Evolutionary conservation across 2,113 vertebrate genomes (phyloP).

Genomic region (Heterotis niloticus): DNA sequence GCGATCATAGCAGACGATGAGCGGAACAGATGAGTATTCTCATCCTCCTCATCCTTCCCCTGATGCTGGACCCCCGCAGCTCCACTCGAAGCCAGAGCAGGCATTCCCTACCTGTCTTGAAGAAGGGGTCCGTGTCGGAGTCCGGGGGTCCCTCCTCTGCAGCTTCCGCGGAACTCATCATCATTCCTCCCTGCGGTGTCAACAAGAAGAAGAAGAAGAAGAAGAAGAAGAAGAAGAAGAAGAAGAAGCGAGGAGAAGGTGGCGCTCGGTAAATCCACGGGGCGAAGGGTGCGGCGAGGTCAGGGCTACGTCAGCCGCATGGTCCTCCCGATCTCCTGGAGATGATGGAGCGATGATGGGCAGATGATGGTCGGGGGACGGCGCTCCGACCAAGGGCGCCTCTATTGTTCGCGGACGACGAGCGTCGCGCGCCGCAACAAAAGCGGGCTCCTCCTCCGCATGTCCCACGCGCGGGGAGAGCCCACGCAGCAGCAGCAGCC

Average conservation of each 20-base stretch:
- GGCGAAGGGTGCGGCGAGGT: conserved; percentile 30
- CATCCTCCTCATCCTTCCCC: too few species aligned
- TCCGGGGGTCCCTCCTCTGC: conserved; percentile 76
- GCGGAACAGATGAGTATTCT: too few species aligned
- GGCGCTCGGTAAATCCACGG: conserved; percentile 33
- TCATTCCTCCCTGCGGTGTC: conserved; percentile 50
- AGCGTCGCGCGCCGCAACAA: conserved; percentile 27
- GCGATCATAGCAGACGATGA: too few species aligned
- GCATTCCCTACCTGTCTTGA: conserved; percentile 73
- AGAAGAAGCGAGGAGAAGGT: not conserved
- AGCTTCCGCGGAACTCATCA: conserved; percentile 80
- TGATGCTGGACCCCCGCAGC: not conserved
- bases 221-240: too few species aligned
- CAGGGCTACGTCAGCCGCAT: conserved; percentile 43
- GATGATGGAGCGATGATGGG: conserved; percentile 28
- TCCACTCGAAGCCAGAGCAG: not conserved
- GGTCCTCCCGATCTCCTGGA: conserved; percentile 29
- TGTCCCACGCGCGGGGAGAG: conserved; percentile 20
- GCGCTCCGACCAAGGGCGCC: conserved; percentile 38
- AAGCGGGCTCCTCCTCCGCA: conserved; percentile 18
- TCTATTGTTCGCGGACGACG: conserved; percentile 48
- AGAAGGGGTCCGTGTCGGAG: conserved; percentile 80
- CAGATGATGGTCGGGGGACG: conserved; percentile 24
- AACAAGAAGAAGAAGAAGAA: conserved; percentile 23
- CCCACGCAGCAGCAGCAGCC: not conserved